Conservation (phyloP, 1,140 invertebrate genomes). For the Heterodera schachtii region DNA sequence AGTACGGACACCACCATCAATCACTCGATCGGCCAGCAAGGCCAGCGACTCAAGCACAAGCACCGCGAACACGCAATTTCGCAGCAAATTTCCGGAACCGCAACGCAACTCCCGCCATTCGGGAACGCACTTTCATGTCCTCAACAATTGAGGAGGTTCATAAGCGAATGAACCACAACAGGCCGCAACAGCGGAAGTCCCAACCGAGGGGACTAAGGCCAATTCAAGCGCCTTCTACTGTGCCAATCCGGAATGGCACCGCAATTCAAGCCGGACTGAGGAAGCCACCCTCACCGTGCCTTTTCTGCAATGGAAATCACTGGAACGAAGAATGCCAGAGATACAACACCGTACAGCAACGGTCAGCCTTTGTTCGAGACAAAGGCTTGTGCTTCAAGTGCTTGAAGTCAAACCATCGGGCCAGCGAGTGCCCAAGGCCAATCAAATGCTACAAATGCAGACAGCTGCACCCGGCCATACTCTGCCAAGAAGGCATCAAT, state of each 20-base stretch:
- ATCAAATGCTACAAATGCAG: too few species aligned
- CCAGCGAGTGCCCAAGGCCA: background rate
- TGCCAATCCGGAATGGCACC: too few species aligned
- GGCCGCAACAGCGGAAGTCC: background rate
- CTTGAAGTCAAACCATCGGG: background rate
- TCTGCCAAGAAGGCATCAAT: background rate
- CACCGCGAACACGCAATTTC: too few species aligned
- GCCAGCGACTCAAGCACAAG: too few species aligned
- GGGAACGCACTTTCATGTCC: too few species aligned
- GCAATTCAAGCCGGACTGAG: too few species aligned
- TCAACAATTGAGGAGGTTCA: background rate
- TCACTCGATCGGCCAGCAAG: background rate
- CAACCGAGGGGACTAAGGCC: background rate
- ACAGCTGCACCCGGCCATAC: background rate
- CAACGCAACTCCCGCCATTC: too few species aligned
- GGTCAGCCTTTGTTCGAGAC: too few species aligned
- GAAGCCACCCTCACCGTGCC: background rate
- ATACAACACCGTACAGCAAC: background rate
- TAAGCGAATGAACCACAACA: background rate
- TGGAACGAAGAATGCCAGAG: background rate
- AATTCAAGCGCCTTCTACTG: too few species aligned
- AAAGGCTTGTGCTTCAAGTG: background rate
- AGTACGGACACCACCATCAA: constrained; percentile 1
- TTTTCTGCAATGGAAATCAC: background rate
- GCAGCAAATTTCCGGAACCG: too few species aligned